These are phyloP conservation scores for Pithys albifrons DNA, from an alignment of 2,113 vertebrate genomes.

Conservation along the genomic window DNA sequence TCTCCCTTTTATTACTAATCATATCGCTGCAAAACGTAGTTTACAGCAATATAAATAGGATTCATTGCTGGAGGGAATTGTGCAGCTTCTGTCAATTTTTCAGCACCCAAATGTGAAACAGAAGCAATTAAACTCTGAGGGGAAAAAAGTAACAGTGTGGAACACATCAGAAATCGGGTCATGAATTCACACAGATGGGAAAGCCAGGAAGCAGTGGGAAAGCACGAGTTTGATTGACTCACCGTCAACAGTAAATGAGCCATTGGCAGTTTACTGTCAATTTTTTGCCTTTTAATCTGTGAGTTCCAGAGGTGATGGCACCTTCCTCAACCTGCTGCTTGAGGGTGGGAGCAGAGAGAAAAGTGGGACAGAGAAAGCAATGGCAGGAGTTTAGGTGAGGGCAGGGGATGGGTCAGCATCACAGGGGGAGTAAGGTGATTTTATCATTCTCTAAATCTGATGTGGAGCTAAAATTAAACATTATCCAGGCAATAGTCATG, in stretches of 20 bases:
- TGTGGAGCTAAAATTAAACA: slow-evolving; percentile 11
- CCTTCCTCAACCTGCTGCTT: neutral
- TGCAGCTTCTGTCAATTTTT: slow-evolving; percentile 73
- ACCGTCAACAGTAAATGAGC: slow-evolving; percentile 69
- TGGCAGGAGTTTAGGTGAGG: neutral
- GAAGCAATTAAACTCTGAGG: slow-evolving; percentile 74
- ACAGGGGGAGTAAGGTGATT: neutral
- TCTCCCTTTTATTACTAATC: slow-evolving; percentile 72
- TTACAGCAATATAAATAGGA: slow-evolving; percentile 73
- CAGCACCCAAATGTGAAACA: slow-evolving; percentile 74
- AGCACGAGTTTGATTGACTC: slow-evolving; percentile 70
- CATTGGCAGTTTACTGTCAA: slow-evolving; percentile 66
- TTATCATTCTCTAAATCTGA: neutral
- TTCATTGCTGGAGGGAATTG: slow-evolving; percentile 71
- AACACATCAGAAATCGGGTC: slow-evolving; percentile 74
- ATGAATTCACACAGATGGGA: slow-evolving; percentile 74
- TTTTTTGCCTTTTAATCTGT: slow-evolving; percentile 66
- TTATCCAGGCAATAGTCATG: neutral
- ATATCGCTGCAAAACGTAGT: slow-evolving; percentile 66
- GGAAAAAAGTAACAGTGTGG: slow-evolving; percentile 71
- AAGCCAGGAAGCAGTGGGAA: slow-evolving; percentile 69
- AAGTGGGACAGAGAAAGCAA: neutral
- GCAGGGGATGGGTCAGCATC: neutral
- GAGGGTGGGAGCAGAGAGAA: neutral
- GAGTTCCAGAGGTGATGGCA: slow-evolving; percentile 53